These are phyloP conservation scores for Eilema griseolum DNA, from an alignment of 2,888 invertebrate genomes.

Conservation along the genomic window DNA sequence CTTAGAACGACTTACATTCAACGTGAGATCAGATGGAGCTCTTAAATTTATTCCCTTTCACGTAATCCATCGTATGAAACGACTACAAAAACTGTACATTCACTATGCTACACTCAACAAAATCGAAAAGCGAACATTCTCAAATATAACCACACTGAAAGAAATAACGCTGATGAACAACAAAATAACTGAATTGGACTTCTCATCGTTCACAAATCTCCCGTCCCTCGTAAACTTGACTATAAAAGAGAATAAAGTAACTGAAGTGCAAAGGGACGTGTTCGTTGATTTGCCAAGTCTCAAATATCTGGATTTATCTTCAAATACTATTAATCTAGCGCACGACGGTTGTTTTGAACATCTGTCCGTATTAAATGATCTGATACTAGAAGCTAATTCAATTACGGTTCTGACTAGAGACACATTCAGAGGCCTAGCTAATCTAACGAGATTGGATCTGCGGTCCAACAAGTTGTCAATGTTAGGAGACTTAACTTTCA, in stretches of 20 bases:
- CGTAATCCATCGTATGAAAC: slow-evolving; percentile 89
- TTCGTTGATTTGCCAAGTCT: slow-evolving; percentile 92
- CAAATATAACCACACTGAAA: slow-evolving; percentile 90
- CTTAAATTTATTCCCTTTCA: slow-evolving; percentile 91
- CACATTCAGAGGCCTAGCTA: slow-evolving; percentile 91
- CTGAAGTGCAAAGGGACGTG: slow-evolving; percentile 91
- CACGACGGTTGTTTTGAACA: slow-evolving; percentile 95
- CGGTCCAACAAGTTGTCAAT: slow-evolving; percentile 92
- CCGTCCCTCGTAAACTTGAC: slow-evolving; percentile 90
- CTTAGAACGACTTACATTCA: slow-evolving; percentile 89
- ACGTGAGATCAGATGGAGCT: slow-evolving; percentile 90
- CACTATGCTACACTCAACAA: slow-evolving; percentile 91
- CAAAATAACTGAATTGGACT: slow-evolving; percentile 90
- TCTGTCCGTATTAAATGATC: slow-evolving; percentile 90
- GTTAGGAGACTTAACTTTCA: slow-evolving; percentile 93
- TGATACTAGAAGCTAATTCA: slow-evolving; percentile 93
- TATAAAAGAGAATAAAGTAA: slow-evolving; percentile 92
- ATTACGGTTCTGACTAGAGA: slow-evolving; percentile 92
- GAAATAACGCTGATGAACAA: slow-evolving; percentile 91
- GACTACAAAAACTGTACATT: slow-evolving; percentile 89
- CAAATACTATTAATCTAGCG: slow-evolving; percentile 93
- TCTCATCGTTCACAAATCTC: slow-evolving; percentile 91
- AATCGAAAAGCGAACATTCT: slow-evolving; percentile 91
- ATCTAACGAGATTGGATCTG: slow-evolving; percentile 91
- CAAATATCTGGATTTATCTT: slow-evolving; percentile 92